Base-by-base conservation (phyloP, 2,113 vertebrate genomes). In the Notothenia coriiceps region DNA sequence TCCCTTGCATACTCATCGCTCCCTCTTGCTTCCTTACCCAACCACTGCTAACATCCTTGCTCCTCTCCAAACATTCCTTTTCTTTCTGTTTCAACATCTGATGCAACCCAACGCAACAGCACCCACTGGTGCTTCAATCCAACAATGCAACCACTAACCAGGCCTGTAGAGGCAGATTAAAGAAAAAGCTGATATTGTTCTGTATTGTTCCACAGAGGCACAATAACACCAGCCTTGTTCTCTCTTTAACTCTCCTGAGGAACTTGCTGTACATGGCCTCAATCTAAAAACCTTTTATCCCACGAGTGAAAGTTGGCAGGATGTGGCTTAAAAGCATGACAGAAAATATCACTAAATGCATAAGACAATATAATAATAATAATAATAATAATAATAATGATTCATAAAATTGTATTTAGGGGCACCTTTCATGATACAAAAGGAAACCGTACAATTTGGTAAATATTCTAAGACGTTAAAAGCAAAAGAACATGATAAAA, bases 91-190 rank as follows among this genome's bases (percentile, higher is more conserved):
- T 52, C 29, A 82, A 69, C 66, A 44, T 73, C 72, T 87, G 86
- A 87, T 77, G 86, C 83, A 91, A 90, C 73, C 1, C 29, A 65
- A 69, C 44, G 86, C 88, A 90, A 91, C 88, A 91, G 90, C 90
- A 86, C 86, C 88, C 90, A 78, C 90, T 89, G 88, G 86, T 91
- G 90, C 85, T 84, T 44, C 78, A 56, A 11, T 74, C 70, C 70
- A 64, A 78, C 85, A 87, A 62, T 87, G 83, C 90, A 87, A 46
- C 79, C 49, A 10, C 44, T 50, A 14, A 51, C 35, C 44, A 12
- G 50, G 54, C 52, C 59, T 20, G 11, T 12, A 55, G 46, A 3
- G 62, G 25, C 22, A 50, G 35, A 64, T 47, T 40, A 7, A 40
- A 70, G 57, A 11, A 43, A 57, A 61, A 68, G 64, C 33, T 25